phyloP scores from a whole-genome alignment of 2,113 vertebrate genomes.

The Eulacestoma nigropectus region DNA sequence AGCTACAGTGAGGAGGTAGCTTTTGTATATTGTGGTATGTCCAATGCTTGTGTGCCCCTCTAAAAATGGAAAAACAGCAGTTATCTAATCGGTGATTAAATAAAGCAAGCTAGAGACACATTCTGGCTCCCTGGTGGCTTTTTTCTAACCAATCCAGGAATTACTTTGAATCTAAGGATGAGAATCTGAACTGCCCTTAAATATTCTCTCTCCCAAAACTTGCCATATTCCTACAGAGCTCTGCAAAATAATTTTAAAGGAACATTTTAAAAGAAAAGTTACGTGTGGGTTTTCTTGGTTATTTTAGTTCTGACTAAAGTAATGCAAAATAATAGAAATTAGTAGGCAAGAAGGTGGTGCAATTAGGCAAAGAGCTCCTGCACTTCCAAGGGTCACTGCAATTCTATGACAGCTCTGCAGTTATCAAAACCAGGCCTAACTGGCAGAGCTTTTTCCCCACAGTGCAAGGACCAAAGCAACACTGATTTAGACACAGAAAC shows the following conservation, averaged over 20 bases:
- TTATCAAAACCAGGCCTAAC: background rate
- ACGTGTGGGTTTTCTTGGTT: background rate
- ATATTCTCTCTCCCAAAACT: background rate
- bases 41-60: background rate
- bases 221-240: background rate
- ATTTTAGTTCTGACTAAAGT: background rate
- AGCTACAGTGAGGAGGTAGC: background rate
- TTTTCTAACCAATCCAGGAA: background rate
- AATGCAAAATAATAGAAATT: background rate
- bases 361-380: background rate
- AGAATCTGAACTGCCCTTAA: background rate
- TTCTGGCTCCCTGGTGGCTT: background rate
- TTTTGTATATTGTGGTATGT: background rate
- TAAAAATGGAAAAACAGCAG: background rate
- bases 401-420: background rate
- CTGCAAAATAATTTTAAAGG: background rate
- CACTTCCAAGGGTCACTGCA: background rate
- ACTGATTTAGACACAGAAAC: background rate
- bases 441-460: background rate
- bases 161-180: background rate
- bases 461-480: background rate
- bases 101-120: background rate
- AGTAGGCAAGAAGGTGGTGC: background rate
- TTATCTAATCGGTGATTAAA: background rate
- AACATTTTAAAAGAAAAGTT: background rate